Percentiles rank a stretch among this genome's conserved stretches.
Conservation (phyloP, 2,888 invertebrate genomes). For the Tachystola acroxantha region DNA sequence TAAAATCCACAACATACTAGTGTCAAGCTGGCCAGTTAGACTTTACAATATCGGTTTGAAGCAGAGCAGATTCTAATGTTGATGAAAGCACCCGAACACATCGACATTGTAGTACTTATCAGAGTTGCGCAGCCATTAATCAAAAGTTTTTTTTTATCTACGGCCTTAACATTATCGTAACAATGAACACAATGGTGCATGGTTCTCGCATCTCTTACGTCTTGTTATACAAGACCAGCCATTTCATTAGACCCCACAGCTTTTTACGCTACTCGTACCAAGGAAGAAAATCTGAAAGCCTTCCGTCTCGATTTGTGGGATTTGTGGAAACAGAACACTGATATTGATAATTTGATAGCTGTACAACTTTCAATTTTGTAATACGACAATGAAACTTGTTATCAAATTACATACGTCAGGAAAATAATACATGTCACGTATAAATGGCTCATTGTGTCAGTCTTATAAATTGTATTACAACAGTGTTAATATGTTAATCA, state of each 20-base stretch:
- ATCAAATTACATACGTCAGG: constrained; percentile 25
- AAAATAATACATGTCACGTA: constrained; percentile 14
- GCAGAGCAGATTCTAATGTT: no score
- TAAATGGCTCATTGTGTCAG: constrained; percentile 13
- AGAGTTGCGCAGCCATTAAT: constrained; percentile 23
- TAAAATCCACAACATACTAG: no score
- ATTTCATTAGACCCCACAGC: constrained; percentile 41
- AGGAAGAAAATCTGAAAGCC: constrained; percentile 45
- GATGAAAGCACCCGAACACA: no score
- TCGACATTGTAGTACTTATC: no score
- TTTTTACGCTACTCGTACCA: constrained; percentile 24
- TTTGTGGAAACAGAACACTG: constrained; percentile 32
- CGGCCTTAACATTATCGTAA: constrained; percentile 69
- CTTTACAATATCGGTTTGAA: no score
- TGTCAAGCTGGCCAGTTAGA: no score
- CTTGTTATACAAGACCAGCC: constrained; percentile 63
- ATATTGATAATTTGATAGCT: constrained; percentile 11
- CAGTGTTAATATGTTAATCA: no score
- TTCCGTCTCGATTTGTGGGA: constrained; percentile 30
- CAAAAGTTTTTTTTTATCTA: constrained; percentile 42
- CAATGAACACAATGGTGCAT: constrained; percentile 59
- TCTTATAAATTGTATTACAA: background rate
- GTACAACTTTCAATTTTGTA: constrained; percentile 39
- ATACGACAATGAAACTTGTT: constrained; percentile 32
- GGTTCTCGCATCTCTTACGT: constrained; percentile 70